These are phyloP conservation scores for Pristionchus exspectatus DNA, from an alignment of 2,888 invertebrate genomes.

Conservation along the genomic window DNA sequence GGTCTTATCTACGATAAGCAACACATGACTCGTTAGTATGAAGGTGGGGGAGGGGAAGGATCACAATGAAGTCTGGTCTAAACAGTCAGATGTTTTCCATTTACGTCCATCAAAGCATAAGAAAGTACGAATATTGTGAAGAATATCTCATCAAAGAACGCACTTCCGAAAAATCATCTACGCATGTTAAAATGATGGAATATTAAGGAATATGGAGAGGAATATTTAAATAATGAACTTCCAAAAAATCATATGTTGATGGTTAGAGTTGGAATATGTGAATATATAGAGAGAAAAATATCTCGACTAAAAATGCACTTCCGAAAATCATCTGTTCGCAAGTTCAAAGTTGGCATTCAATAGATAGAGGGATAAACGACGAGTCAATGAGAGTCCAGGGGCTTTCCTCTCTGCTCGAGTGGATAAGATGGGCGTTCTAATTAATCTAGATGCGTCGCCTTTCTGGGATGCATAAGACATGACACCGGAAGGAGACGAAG, in stretches of 20 bases:
- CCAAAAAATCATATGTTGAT: too few relatives aligned
- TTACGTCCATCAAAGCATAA: neutral
- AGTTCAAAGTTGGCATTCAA: neutral
- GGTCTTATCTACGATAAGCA: neutral
- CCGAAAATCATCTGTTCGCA: neutral
- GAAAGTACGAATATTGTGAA: neutral
- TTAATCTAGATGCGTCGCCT: slow-evolving; percentile 25
- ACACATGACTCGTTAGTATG: neutral
- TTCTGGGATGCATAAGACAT: slow-evolving; percentile 40
- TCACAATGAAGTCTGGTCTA: neutral
- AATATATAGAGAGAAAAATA: neutral
- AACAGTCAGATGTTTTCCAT: slow-evolving; percentile 4
- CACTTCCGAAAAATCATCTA: neutral
- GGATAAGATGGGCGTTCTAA: slow-evolving; percentile 12
- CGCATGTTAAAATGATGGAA: neutral
- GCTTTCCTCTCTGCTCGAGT: neutral
- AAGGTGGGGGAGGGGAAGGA: neutral
- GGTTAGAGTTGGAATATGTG: too few relatives aligned
- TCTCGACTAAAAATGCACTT: neutral
- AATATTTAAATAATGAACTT: too few relatives aligned
- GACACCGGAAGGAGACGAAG: slow-evolving; percentile 18
- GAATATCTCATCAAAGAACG: neutral
- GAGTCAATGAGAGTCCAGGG: neutral
- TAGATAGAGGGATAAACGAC: neutral
- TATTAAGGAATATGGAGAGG: neutral